These are phyloP conservation scores for Panagrolaimus sp. DNA, from an alignment of 1,140 invertebrate genomes.

Conservation along the genomic window DNA sequence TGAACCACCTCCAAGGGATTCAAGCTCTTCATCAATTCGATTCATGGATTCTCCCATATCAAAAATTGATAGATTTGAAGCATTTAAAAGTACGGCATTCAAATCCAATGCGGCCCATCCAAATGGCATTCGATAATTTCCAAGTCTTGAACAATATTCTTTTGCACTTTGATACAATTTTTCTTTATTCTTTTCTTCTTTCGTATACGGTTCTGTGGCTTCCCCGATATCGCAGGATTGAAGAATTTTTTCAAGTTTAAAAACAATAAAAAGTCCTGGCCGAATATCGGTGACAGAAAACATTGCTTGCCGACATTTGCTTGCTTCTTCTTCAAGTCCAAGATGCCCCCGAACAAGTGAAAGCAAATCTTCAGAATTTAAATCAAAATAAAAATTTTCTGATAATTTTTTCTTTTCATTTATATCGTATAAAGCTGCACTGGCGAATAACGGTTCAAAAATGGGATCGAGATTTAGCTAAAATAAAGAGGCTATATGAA, in stretches of 20 bases:
- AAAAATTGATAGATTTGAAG: slow-evolving; percentile 1
- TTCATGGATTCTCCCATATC: not conserved
- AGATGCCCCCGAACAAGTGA: slow-evolving; percentile 27
- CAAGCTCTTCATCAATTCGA: not conserved
- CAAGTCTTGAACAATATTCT: slow-evolving; percentile 73
- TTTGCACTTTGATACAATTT: slow-evolving; percentile 38
- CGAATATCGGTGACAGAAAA: slow-evolving; percentile 20
- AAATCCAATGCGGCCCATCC: slow-evolving; percentile 76
- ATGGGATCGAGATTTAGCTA: slow-evolving; percentile 39
- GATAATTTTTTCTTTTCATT: slow-evolving; percentile 41
- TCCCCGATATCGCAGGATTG: slow-evolving; percentile 50
- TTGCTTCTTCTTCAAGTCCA: slow-evolving; percentile 22
- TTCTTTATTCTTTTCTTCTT: slow-evolving; percentile 48
- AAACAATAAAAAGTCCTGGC: slow-evolving; percentile 26
- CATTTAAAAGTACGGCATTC: slow-evolving; percentile 27
- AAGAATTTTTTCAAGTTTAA: slow-evolving; percentile 38
- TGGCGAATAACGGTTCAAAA: slow-evolving; percentile 51
- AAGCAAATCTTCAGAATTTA: slow-evolving; percentile 32
- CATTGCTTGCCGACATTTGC: slow-evolving; percentile 22
- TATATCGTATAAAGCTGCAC: slow-evolving; percentile 47
- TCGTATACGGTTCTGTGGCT: slow-evolving; percentile 46
- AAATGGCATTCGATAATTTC: slow-evolving; percentile 87
- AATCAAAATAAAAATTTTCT: slow-evolving; percentile 56
- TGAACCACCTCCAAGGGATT: not conserved
- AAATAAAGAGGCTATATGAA: not conserved